Evolutionary conservation across 1,140 invertebrate genomes (phyloP), one percentile per base, ranked within the genome.

Genomic region (Eurytemora carolleeae): DNA sequence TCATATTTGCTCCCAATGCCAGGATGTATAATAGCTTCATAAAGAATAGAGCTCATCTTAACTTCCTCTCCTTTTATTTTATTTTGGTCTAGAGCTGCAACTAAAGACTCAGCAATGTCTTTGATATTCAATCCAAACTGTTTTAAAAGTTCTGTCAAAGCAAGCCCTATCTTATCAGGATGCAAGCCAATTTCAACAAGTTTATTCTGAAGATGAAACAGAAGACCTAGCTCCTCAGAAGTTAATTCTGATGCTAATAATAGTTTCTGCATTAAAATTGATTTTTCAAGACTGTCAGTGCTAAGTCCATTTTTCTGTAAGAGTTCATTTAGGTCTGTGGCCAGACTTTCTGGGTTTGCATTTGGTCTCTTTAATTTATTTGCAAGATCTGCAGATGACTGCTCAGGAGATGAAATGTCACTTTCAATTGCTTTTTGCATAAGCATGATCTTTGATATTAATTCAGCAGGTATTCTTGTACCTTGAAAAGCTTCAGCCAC

Each of bases 401-500:
- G 25, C n/a, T 59, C 58, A 1, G 58, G 58, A 1, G 58, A 25
- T 22, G n/a, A 24, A 19, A 59, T 24, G 15, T 25, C 58, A 25
- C n/a, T 31, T n/a, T 24, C 58, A 31, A 59, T 59, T 19, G 58
- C 58, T 20, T 59, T 59, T 44, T 31, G 21, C 2, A 59, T 19
- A 16, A 59, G 2, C 18, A 31, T 31, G 18, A 59, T 24, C 22
- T 59, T 59, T 7, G 23, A 31, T 15, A 31, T 59, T 25, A 60
- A 20, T 12, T 60, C 59, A 15, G 59, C 19, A 15, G 19, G 18
- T 53, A 60, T 23, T 18, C 23, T 53, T 1, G 59, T 31, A n/a
- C 53, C 53, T 21, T 60, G 26, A 18, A 60, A 55, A n/a, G 59
- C 59, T 54, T 60, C 52, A 53, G 23, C n/a, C 7, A 60, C 7